phyloP scores from a whole-genome alignment of 2,797 vertebrate species.

The Rhyacichthys aspro region DNA sequence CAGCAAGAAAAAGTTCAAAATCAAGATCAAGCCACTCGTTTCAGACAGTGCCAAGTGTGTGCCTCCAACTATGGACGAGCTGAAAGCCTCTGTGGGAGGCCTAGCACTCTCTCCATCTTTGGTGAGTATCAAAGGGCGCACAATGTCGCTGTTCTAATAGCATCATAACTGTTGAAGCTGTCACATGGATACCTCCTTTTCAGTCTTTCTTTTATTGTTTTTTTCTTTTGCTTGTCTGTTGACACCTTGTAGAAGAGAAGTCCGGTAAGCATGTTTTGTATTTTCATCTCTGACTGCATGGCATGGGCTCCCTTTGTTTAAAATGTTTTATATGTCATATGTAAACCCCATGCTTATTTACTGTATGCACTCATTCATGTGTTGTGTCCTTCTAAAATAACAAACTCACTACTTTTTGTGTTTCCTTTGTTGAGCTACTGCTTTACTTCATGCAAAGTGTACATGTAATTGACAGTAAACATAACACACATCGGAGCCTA shows the following conservation, averaged over 20 bases:
- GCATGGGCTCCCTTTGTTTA: constrained; percentile 37
- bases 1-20: constrained; percentile 93
- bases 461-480: constrained; percentile 57
- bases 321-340: background rate
- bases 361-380: background rate
- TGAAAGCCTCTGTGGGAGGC: constrained; percentile 93
- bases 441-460: constrained; percentile 66
- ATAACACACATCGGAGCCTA: constrained; percentile 37
- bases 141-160: constrained; percentile 1
- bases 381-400: background rate
- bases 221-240: constrained; percentile 11
- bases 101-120: constrained; percentile 93
- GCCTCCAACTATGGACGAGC: constrained; percentile 89
- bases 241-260: constrained; percentile 87
- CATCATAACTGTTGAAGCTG: constrained; percentile 5
- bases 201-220: constrained; percentile 21
- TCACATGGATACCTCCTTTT: background rate
- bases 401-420: constrained; percentile 10
- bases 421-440: constrained; percentile 24
- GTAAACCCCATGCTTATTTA: background rate
- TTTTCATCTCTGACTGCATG: constrained; percentile 21
- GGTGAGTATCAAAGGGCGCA: constrained; percentile 80
- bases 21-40: constrained; percentile 94
- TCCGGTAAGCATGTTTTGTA: constrained; percentile 88
- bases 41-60: constrained; percentile 86